Conservation (phyloP, 1,140 invertebrate species). For the Trichonephila inaurata region DNA sequence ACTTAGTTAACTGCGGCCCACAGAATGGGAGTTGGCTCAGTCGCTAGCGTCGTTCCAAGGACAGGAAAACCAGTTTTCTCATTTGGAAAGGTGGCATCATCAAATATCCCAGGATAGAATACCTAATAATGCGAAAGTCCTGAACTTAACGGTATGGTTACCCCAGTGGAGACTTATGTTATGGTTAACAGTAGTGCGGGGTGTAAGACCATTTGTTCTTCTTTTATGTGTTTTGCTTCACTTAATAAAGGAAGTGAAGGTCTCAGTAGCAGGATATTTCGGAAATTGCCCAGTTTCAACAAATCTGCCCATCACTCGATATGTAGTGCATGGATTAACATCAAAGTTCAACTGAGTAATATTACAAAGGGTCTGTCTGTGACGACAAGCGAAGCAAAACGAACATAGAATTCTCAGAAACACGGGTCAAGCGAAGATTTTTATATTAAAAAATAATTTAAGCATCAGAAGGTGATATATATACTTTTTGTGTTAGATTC, state of each 20-base stretch:
- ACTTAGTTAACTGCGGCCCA: background rate
- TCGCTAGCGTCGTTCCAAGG: constrained; percentile 40
- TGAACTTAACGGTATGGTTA: constrained; percentile 37
- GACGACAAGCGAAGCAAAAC: background rate
- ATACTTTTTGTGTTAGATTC: too few relatives aligned
- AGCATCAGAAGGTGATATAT: background rate
- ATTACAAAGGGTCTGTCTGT: background rate
- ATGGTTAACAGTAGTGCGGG: background rate
- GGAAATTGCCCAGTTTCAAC: background rate
- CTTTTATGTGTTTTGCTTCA: background rate
- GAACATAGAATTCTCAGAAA: background rate
- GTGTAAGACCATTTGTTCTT: background rate
- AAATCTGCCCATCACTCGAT: background rate
- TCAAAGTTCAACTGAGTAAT: background rate
- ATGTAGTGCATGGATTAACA: constrained; percentile 9
- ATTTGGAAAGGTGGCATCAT: constrained; percentile 42
- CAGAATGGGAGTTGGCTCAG: constrained; percentile 30
- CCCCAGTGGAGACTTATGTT: background rate
- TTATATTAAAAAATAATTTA: background rate
- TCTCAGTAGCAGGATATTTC: background rate
- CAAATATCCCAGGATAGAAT: background rate
- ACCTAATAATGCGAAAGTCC: constrained; percentile 43
- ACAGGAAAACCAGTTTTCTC: constrained; percentile 42
- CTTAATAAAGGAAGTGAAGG: constrained; percentile 7
- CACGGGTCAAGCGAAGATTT: background rate